Evolutionary conservation across 2,113 vertebrate genomes (phyloP).

Genomic region (Mobula hypostoma): DNA sequence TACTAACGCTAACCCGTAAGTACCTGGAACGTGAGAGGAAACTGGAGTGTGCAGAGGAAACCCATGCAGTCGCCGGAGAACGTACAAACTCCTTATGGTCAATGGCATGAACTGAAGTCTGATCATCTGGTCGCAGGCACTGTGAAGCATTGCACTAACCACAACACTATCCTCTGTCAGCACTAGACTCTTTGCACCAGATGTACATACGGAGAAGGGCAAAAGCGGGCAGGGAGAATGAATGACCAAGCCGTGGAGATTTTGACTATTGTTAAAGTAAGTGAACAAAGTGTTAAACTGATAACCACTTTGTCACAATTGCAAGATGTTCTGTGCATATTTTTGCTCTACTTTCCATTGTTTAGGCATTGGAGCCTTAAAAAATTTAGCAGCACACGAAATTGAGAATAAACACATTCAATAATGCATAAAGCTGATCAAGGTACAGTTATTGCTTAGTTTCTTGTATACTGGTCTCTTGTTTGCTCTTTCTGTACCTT

Average conservation of each 20-base stretch:
- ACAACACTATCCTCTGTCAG: too few relatives aligned
- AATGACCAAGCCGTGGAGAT: background rate
- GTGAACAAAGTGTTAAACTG: background rate
- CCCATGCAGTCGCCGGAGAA: too few relatives aligned
- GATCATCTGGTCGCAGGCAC: too few relatives aligned
- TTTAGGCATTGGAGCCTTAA: background rate
- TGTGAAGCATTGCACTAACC: too few relatives aligned
- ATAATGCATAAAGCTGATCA: background rate
- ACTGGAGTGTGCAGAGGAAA: too few relatives aligned
- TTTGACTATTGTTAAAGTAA: background rate
- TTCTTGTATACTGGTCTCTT: background rate
- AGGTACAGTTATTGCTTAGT: background rate
- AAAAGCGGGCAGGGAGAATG: too few relatives aligned
- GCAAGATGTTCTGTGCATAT: background rate
- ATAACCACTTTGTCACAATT: background rate
- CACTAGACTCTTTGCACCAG: too few relatives aligned
- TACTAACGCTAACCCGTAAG: too few relatives aligned
- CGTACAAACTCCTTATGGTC: too few relatives aligned
- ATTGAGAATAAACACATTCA: background rate
- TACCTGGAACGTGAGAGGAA: too few relatives aligned
- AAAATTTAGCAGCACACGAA: background rate
- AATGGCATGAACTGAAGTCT: too few relatives aligned
- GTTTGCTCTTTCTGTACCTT: background rate
- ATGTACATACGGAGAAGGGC: too few relatives aligned
- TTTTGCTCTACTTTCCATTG: background rate